Base-by-base conservation (phyloP, 37 sponge, comb jelly and placozoan species). In the Geodia barretti region DNA sequence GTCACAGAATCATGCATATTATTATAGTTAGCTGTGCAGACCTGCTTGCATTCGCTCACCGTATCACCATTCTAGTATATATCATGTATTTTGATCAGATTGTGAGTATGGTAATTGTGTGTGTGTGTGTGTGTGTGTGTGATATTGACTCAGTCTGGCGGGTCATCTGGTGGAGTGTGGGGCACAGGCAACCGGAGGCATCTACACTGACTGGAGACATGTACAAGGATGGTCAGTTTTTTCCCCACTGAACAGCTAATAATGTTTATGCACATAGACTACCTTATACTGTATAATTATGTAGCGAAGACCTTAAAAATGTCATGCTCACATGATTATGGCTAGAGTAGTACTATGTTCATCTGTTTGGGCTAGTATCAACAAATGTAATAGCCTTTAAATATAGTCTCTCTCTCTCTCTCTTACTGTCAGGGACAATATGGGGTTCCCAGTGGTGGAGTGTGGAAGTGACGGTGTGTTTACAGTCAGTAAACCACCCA, bases 141-240 rank as follows among this genome's bases (percentile, higher is more conserved):
- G 40, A 65, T n/a, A 65, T 41, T 39, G 0, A 5, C 88, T 32
- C 59, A 96, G 97, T 62, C 87, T 98, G 23, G 99, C 99, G 34
- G 99, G 99, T 39, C 99, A 98, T 67, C 43, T 98, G 42, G 75
- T 98, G 28, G 99, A 98, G 75, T 98, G 99, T 91, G 99, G 99
- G 38, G 99, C 99, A 19, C 99, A 98, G 75, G 78, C 80, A 14
- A 98, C 97, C 62, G 99, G 99, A 62, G 99, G 99, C 0, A 92
- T 96, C 54, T 96, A 91, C 72, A 98, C 99, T 83, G 99, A 98
- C 78, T 98, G 99, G 99, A 83, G 92, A 39, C 54, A 78, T 24
- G 88, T 98, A 8, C 37, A 88, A 41, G 93, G 89, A 67, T 98
- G 97, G 97, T 95, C 58, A 73, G 80, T 47, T 17, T 47, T n/a